Conservation (phyloP, 2,797 vertebrate species). For the Silurus aristotelis region DNA sequence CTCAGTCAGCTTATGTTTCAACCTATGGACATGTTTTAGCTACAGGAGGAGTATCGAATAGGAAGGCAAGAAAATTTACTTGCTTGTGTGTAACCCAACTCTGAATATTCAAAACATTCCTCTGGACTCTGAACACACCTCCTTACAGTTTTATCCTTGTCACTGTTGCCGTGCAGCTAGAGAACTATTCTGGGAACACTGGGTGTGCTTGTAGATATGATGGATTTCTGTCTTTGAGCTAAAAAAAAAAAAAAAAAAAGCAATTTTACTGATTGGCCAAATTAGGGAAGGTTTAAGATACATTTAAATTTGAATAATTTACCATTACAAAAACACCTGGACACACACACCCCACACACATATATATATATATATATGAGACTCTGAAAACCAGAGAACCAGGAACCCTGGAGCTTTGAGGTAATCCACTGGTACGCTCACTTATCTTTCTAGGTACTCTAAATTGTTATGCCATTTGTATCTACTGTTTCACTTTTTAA, state of each 20-base stretch:
- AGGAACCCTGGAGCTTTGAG: neutral
- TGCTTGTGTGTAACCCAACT: neutral
- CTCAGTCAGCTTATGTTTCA: neutral
- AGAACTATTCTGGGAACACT: neutral
- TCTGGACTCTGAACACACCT: neutral
- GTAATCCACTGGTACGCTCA: neutral
- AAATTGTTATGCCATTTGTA: neutral
- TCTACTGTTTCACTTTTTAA: neutral
- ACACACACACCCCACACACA: too few species aligned
- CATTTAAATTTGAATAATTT: neutral
- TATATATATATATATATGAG: too few species aligned
- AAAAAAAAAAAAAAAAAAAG: too few species aligned
- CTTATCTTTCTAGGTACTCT: neutral
- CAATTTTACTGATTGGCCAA: neutral
- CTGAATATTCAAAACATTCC: neutral
- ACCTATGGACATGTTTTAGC: neutral
- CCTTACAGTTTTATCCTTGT: neutral
- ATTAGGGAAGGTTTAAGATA: neutral
- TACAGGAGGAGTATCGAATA: neutral
- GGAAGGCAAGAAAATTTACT: neutral
- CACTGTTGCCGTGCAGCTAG: neutral
- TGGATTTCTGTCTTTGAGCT: neutral
- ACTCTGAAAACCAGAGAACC: too few species aligned
- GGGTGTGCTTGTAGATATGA: neutral
- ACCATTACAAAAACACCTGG: too few species aligned